Base-by-base conservation (phyloP, 2,113 vertebrate species). In the Pachycephala philippinensis region DNA sequence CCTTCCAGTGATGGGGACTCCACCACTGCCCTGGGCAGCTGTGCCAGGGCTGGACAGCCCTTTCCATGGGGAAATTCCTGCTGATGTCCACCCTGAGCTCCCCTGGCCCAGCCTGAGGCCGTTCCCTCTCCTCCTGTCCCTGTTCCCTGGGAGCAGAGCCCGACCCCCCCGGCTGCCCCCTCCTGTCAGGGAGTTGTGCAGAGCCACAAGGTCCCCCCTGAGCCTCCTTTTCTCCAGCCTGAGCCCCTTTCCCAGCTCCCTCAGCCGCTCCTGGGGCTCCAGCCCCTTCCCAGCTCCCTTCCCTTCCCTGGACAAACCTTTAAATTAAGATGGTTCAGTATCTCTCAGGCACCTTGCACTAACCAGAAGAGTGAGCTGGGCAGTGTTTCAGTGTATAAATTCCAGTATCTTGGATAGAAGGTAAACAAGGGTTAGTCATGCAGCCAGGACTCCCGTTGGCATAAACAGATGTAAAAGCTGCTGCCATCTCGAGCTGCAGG, bases 51-150 rank as follows among this genome's bases (percentile, higher is more conserved):
- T 8, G 0, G 20, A 11, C 35, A 19, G 2, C 0, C 1, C 60
- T 23, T 20, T 20, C 4, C 1, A 2, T 56, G 7, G 2, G 10
- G n/a, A 3, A 15, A 21, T 30, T 30, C 2, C 2, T 5, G 4
- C 24, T 2, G 0, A 0, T 57, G 1, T 21, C 15, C 15, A 11
- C 0, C 20, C 49, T 64, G 15, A 2, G 18, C n/a, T 39, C 0
- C 35, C 26, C 35, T 23, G 26, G 26, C 45, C 21, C 37, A 50
- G 2, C 56, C 27, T 31, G 56, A n/a, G 68, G 80, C 63, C 2
- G 1, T 60, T 60, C 15, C 35, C 37, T 37, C 53, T 52, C 3
- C 11, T 77, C 63, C 63, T 86, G 54, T 69, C 22, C 72, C 63
- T 37, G 37, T 60, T 52, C 71, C 53, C 44, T 66, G 83, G 9